Conservation (phyloP, 2,888 invertebrate species). For the Drosophila lacicola region DNA sequence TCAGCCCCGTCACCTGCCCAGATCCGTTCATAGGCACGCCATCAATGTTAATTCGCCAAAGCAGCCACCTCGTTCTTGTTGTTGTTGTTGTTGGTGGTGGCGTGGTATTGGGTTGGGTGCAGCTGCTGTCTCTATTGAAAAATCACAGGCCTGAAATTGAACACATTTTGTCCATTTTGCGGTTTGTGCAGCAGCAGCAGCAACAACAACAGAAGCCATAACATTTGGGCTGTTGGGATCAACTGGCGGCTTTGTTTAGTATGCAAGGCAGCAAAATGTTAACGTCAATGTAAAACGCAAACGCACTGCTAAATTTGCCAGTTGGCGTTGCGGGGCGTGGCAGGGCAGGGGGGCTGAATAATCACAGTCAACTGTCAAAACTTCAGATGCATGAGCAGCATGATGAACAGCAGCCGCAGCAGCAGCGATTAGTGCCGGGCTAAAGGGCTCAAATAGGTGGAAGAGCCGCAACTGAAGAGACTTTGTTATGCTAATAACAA, state of each 20-base stretch:
- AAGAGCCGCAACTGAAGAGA: not conserved
- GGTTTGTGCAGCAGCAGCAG: constrained; percentile 58
- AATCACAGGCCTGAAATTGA: constrained; percentile 79
- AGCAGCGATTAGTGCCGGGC: not conserved
- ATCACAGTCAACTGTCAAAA: constrained; percentile 79
- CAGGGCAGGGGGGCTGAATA: constrained; percentile 34
- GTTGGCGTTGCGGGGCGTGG: not conserved
- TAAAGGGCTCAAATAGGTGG: constrained; percentile 11
- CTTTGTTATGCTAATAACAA: not conserved
- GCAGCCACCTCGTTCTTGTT: constrained; percentile 41
- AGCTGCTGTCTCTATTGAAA: constrained; percentile 63
- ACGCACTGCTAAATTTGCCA: constrained; percentile 68
- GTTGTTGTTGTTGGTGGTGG: not conserved
- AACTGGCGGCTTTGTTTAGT: constrained; percentile 66
- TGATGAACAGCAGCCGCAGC: constrained; percentile 50
- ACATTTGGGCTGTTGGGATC: constrained; percentile 44
- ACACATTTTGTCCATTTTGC: constrained; percentile 80
- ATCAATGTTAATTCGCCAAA: constrained; percentile 77
- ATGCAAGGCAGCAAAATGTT: constrained; percentile 74
- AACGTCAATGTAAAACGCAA: constrained; percentile 74
- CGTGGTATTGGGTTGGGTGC: not conserved
- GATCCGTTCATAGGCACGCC: constrained; percentile 51
- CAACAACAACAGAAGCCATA: constrained; percentile 24
- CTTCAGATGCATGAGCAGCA: constrained; percentile 73
- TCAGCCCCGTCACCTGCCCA: constrained; percentile 1